Evolutionary conservation across 2,113 vertebrate species (phyloP).

Genomic region (Onychorhynchus coronatus): DNA sequence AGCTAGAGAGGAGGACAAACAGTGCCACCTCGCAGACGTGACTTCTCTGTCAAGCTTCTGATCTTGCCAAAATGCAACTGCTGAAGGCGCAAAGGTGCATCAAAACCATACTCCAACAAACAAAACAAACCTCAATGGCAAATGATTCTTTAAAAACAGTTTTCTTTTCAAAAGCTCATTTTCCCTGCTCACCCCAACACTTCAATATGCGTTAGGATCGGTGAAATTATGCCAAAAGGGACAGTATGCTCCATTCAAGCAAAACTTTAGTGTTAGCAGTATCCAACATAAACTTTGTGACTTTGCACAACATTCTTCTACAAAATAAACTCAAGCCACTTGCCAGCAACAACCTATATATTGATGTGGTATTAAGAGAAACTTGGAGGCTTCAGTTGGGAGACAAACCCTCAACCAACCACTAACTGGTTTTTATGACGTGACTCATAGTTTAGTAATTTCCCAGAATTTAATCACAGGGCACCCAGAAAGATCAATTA

Average conservation of each 20-base stretch:
- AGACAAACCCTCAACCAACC: conserved; percentile 65
- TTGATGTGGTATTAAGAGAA: conserved; percentile 22
- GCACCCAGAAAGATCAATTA: conserved; percentile 68
- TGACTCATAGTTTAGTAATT: conserved; percentile 72
- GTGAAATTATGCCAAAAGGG: neutral
- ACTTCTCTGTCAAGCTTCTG: neutral
- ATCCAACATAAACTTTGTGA: conserved; percentile 35
- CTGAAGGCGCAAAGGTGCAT: neutral
- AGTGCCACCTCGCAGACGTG: conserved; percentile 35
- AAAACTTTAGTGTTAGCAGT: neutral
- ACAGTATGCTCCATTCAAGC: neutral
- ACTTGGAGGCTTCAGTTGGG: conserved; percentile 39
- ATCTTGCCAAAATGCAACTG: neutral
- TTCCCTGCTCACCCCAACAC: neutral
- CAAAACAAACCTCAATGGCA: neutral
- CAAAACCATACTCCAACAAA: neutral
- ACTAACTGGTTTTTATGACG: conserved; percentile 65
- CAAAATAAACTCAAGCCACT: conserved; percentile 39
- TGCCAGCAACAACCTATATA: conserved; percentile 52
- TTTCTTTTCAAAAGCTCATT: neutral
- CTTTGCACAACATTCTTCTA: conserved; percentile 12
- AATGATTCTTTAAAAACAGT: neutral
- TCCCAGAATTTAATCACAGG: conserved; percentile 64
- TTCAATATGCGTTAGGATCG: neutral
- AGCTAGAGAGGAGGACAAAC: neutral